Percentiles rank a stretch among this genome's conserved stretches.
Conservation (phyloP, 1,140 invertebrate species). For the Popillia japonica region DNA sequence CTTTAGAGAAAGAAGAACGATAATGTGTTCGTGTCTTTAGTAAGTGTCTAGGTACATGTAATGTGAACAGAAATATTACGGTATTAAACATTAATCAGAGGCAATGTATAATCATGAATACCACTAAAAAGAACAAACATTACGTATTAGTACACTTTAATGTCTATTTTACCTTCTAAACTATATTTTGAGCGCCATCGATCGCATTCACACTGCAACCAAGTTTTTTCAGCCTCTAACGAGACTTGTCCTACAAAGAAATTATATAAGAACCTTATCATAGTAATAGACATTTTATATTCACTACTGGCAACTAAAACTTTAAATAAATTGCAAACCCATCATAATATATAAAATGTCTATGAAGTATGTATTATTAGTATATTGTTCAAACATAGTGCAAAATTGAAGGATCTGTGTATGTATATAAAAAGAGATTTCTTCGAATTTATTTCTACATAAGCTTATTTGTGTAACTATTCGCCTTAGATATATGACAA, state of each 20-base stretch:
- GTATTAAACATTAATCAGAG: constrained; percentile 23
- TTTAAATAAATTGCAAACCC: background rate
- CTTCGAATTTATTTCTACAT: too few species aligned
- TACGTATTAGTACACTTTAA: constrained; percentile 40
- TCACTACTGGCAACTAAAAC: background rate
- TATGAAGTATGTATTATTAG: constrained; percentile 18
- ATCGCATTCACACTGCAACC: constrained; percentile 87
- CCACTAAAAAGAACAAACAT: constrained; percentile 37
- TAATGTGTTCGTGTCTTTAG: background rate
- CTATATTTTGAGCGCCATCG: constrained; percentile 82
- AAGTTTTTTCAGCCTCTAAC: constrained; percentile 85
- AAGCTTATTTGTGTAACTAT: too few species aligned
- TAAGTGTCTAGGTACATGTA: background rate
- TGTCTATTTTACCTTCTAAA: constrained; percentile 73
- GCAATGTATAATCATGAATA: constrained; percentile 21
- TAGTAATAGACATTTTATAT: background rate
- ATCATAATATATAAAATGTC: background rate
- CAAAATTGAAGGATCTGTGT: background rate
- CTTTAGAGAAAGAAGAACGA: background rate
- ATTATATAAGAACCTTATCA: constrained; percentile 45
- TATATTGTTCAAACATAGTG: background rate
- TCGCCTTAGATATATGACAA: too few species aligned
- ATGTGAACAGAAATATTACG: background rate
- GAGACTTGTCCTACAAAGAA: constrained; percentile 78
- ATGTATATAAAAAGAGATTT: too few species aligned